Base-by-base conservation (phyloP, 2,797 vertebrate species). In the Hydrophis major region DNA sequence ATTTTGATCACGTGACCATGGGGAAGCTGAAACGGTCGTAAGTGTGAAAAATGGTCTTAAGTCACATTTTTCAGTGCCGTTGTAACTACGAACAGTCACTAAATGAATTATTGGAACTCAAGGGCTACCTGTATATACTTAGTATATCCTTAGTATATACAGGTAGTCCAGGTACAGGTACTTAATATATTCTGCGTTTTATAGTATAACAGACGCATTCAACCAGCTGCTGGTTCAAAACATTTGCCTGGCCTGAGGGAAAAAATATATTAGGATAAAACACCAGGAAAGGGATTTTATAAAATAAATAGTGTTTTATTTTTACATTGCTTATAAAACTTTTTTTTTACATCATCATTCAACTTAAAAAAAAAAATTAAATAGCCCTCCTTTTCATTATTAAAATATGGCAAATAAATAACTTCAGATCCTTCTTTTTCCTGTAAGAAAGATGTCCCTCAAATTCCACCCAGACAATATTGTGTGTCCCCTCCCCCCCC, bases 351-450 rank as follows among this genome's bases (percentile, higher is more conserved):
- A 18, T 83, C 50, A 50, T 63, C 20, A 20, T 90, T 78, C 32
- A 16, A 78, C 32, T 60, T 87, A 50, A n/a, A 57, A 50, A 90
- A 90, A 93, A 87, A 55, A 47, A 10, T 92, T 92, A 94, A 94
- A 94, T 92, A 94, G 89, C 32, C 32, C 25, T 78, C 87, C 69
- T 22, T 37, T 87, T 66, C n/a, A 86, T 91, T 83, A 93, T 88
- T 93, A 93, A 91, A 91, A 91, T 89, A 93, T 4, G 25, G 50
- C 90, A 93, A 93, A 93, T 93, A 93, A 91, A 93, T 93, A 93
- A 91, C n/a, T 83, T 91, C 14, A 27, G 1, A 1, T 57, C 89
- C 55, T 90, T 90, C 56, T 42, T 66, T 83, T 27, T 56, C 18
- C 63, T 90, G 61, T 66, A 86, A 47, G 27, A 88, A 59, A 90